These are phyloP conservation scores for Syritta pipiens DNA, from an alignment of 2,888 invertebrate genomes.

Conservation along the genomic window DNA sequence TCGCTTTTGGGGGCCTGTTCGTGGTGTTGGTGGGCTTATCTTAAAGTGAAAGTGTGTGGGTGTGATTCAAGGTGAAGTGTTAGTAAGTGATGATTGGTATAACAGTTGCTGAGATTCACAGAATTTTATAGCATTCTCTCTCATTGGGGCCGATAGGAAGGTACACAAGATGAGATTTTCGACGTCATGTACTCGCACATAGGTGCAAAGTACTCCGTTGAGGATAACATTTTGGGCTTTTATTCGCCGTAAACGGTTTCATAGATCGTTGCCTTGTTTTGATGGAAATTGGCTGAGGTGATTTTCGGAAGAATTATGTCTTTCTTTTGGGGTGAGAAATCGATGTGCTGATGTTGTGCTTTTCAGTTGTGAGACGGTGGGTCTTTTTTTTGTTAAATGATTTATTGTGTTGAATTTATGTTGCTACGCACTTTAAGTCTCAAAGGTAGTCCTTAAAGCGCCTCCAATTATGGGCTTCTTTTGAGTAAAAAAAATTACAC, in stretches of 20 bases:
- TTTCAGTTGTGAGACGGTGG: too few relatives aligned
- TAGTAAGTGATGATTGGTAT: constrained; percentile 43
- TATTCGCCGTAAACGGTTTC: constrained; percentile 6
- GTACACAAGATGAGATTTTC: too few relatives aligned
- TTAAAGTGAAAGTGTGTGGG: constrained; percentile 6
- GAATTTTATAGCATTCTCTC: constrained; percentile 28
- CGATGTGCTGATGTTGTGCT: too few relatives aligned
- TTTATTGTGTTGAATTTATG: too few relatives aligned
- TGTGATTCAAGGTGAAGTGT: constrained; percentile 36
- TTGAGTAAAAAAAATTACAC: too few relatives aligned
- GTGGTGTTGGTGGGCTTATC: background rate
- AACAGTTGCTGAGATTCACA: constrained; percentile 39
- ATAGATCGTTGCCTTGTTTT: constrained; percentile 1
- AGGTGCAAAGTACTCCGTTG: background rate
- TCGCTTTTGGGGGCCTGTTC: background rate
- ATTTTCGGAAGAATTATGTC: too few relatives aligned
- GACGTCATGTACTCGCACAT: background rate
- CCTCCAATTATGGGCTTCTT: too few relatives aligned
- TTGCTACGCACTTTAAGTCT: too few relatives aligned
- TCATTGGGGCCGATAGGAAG: background rate
- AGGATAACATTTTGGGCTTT: background rate
- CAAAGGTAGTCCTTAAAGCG: too few relatives aligned
- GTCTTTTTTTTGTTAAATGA: too few relatives aligned
- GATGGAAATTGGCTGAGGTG: background rate
- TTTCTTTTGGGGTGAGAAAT: too few relatives aligned